Conservation (phyloP, 2,797 vertebrate genomes). For the Rachycentron canadum region DNA sequence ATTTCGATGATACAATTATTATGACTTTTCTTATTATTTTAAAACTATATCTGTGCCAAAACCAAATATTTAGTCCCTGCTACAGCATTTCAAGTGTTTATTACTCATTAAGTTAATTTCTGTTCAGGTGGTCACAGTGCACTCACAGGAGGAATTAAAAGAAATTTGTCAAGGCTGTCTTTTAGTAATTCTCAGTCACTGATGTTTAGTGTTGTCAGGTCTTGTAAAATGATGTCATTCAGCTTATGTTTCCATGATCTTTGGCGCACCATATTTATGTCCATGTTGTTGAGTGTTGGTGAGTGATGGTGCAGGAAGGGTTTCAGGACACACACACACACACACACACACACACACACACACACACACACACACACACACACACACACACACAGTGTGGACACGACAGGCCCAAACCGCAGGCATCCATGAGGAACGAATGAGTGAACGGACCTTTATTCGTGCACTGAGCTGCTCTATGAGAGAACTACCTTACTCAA, state of each 20-base stretch:
- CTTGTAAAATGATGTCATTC: slow-evolving; percentile 59
- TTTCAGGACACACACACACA: slow-evolving; percentile 12
- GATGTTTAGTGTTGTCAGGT: slow-evolving; percentile 54
- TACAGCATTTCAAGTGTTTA: background rate
- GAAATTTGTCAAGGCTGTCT: slow-evolving; percentile 41
- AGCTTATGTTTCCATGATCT: slow-evolving; percentile 56
- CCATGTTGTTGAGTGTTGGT: slow-evolving; percentile 41
- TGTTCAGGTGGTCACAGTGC: slow-evolving; percentile 21
- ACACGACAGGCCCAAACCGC: slow-evolving; percentile 75
- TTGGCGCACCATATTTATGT: slow-evolving; percentile 46
- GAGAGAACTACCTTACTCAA: slow-evolving; percentile 53
- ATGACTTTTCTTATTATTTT: background rate
- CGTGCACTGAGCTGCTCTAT: slow-evolving; percentile 61
- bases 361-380: slow-evolving; percentile 27
- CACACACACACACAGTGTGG: slow-evolving; percentile 56
- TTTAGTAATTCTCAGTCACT: slow-evolving; percentile 30
- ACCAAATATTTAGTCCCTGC: background rate
- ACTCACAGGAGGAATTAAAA: slow-evolving; percentile 14
- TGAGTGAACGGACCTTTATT: slow-evolving; percentile 77
- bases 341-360: slow-evolving; percentile 32
- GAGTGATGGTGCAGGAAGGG: slow-evolving; percentile 55
- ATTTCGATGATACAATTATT: background rate
- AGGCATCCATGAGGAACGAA: slow-evolving; percentile 72
- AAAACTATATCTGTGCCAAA: background rate
- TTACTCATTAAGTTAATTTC: too few relatives aligned